phyloP scores from a whole-genome alignment of 2,797 vertebrate species.

The Antennarius maculatus region DNA sequence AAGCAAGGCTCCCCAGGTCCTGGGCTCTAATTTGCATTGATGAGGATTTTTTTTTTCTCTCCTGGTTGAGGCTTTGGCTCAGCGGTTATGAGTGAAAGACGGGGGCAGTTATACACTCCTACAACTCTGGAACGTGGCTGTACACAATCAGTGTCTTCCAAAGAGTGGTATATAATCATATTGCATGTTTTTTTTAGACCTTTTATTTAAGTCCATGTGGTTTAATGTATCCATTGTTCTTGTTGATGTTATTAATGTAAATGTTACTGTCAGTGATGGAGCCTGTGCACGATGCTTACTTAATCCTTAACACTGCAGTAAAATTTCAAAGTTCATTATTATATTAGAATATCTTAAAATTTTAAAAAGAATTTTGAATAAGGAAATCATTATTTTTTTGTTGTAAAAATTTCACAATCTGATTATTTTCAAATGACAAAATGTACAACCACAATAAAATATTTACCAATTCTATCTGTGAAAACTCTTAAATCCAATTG shows the following conservation, averaged over 20 bases:
- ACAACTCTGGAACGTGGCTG: constrained; percentile 64
- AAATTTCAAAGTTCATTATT: constrained; percentile 3
- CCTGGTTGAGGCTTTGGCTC: constrained; percentile 64
- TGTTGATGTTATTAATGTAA: constrained; percentile 23
- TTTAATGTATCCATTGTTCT: constrained; percentile 11
- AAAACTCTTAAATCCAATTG: constrained; percentile 29
- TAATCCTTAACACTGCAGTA: constrained; percentile 5
- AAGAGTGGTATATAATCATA: constrained; percentile 60
- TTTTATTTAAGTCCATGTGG: constrained; percentile 35
- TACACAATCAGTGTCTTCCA: constrained; percentile 56
- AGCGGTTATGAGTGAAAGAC: constrained; percentile 59
- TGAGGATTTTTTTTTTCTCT: constrained; percentile 77
- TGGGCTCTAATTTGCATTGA: constrained; percentile 90
- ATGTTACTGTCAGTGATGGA: constrained; percentile 15
- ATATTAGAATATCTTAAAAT: neutral
- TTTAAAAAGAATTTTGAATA: neutral
- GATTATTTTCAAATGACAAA: constrained; percentile 11
- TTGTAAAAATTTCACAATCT: constrained; percentile 1
- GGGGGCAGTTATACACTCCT: constrained; percentile 56
- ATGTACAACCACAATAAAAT: constrained; percentile 4
- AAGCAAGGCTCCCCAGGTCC: constrained; percentile 77
- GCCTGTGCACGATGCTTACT: constrained; percentile 2
- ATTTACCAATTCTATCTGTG: neutral
- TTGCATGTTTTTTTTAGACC: constrained; percentile 58
- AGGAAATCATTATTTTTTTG: neutral